These are phyloP conservation scores for Enteromius thamalakanensis DNA, from an alignment of 2,797 vertebrate species.

Conservation along the genomic window DNA sequence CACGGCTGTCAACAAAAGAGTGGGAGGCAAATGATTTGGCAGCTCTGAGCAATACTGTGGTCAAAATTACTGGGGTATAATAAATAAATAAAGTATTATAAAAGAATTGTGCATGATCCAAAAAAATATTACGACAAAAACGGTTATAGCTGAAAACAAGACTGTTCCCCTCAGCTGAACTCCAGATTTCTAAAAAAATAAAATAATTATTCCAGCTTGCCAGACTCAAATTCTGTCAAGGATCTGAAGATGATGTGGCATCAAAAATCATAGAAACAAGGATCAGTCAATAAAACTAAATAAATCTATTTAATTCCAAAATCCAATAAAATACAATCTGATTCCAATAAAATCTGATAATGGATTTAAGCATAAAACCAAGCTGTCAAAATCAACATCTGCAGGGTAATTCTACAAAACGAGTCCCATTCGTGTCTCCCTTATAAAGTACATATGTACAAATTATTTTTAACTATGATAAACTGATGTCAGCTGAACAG, in stretches of 20 bases:
- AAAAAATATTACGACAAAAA: constrained; percentile 16
- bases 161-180: constrained; percentile 11
- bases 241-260: not conserved
- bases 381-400: constrained; percentile 6
- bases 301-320: not conserved
- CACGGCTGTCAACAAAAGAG: constrained; percentile 18
- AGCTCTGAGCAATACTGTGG: constrained; percentile 1
- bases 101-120: not conserved
- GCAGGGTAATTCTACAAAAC: not conserved
- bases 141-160: not conserved
- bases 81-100: constrained; percentile 41
- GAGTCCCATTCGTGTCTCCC: not conserved
- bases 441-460: not conserved
- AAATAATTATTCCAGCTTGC: not conserved
- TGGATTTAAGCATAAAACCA: not conserved
- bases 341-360: not conserved
- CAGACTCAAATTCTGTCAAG: constrained; percentile 12
- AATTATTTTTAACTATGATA: not conserved
- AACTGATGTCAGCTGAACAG: not conserved
- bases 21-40: constrained; percentile 32
- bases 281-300: not conserved
- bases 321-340: not conserved
- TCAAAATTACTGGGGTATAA: constrained; percentile 39
- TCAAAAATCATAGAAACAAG: not conserved
- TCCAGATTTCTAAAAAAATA: not conserved